A percentile compares a stretch with the other conserved stretches of the same genome.
These are phyloP conservation scores for Muntiacus reevesi DNA, from an alignment of 2,113 vertebrate species.

Conservation along the genomic window DNA sequence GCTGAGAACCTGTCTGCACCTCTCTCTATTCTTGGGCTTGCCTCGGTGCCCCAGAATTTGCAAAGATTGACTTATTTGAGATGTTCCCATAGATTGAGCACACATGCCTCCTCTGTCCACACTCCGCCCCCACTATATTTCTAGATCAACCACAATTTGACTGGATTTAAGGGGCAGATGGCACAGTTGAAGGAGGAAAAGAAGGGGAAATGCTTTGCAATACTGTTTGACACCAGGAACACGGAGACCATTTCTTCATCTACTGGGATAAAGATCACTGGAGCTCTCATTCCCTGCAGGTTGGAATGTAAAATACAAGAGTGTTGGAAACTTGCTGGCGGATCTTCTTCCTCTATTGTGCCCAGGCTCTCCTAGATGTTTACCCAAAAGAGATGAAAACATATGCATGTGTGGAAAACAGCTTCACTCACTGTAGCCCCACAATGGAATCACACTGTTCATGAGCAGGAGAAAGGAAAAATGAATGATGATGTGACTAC, in stretches of 20 bases:
- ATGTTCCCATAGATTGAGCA: too few species aligned
- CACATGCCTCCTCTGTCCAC: background rate
- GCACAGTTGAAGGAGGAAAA: background rate
- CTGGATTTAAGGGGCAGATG: background rate
- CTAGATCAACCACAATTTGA: background rate
- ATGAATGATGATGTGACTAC: accelerated
- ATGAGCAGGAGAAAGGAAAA: background rate
- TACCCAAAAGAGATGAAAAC: background rate
- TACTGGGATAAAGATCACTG: too few species aligned
- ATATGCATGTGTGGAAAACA: accelerated
- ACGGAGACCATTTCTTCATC: accelerated
- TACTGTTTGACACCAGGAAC: background rate
- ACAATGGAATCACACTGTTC: background rate
- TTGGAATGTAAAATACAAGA: background rate
- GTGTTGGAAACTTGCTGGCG: too few species aligned
- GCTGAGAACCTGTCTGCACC: background rate
- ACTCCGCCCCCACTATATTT: accelerated
- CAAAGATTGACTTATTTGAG: background rate
- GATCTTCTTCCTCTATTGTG: background rate
- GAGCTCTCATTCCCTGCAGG: background rate
- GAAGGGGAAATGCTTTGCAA: background rate
- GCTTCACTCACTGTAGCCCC: background rate
- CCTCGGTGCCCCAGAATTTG: background rate
- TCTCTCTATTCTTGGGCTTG: background rate
- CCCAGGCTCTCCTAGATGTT: background rate